These are phyloP conservation scores for Ploceus nigricollis DNA, from an alignment of 2,113 vertebrate genomes.

Conservation along the genomic window DNA sequence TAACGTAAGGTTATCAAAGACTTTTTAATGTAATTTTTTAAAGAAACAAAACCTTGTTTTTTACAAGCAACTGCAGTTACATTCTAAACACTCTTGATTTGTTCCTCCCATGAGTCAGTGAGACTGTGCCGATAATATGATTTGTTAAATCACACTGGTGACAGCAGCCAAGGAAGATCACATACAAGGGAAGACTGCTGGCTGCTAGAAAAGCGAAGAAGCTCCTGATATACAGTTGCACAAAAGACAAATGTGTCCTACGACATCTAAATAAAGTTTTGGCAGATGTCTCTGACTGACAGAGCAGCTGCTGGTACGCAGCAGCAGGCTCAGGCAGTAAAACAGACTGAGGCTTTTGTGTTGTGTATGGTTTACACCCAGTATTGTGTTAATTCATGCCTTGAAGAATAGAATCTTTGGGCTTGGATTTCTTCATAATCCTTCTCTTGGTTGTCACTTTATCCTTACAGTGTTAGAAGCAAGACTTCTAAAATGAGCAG, in stretches of 20 bases:
- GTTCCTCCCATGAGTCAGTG: neutral
- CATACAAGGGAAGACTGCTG: neutral
- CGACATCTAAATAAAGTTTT: neutral
- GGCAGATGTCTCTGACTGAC: neutral
- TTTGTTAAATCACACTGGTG: neutral
- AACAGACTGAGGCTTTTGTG: slow-evolving; percentile 19
- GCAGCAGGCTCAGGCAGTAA: neutral
- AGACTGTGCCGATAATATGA: neutral
- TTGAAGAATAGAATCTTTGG: neutral
- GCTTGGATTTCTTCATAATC: slow-evolving; percentile 10
- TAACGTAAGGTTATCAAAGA: neutral
- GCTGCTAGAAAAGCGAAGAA: neutral
- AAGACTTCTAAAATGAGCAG: slow-evolving; percentile 74
- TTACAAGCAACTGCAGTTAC: neutral
- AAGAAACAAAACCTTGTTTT: neutral
- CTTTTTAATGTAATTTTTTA: neutral
- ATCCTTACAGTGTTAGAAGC: slow-evolving; percentile 78
- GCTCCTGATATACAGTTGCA: neutral
- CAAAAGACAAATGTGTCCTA: neutral
- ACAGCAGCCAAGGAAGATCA: neutral
- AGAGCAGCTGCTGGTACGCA: neutral
- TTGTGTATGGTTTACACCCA: neutral
- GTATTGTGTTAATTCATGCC: neutral
- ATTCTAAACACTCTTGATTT: neutral
- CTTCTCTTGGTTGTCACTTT: neutral